Conservation (phyloP, 2,113 vertebrate genomes). For the Daboia siamensis region DNA sequence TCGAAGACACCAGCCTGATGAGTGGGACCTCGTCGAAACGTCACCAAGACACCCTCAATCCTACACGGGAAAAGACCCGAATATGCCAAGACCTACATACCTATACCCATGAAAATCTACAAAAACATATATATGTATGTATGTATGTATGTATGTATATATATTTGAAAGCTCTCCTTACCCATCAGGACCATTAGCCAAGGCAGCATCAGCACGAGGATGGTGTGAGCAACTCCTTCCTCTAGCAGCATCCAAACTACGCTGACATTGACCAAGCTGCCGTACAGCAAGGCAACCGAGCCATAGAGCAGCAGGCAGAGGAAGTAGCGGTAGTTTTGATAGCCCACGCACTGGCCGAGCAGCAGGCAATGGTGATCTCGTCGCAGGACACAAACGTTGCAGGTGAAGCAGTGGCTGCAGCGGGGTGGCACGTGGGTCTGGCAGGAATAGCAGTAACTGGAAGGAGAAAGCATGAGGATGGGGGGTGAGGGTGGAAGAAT, state of each 20-base stretch:
- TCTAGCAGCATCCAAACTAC: background rate
- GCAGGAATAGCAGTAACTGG: slow-evolving; percentile 25
- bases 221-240: background rate
- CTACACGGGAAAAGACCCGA: too few relatives aligned
- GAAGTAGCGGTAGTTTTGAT: slow-evolving; percentile 33
- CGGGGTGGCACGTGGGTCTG: slow-evolving; percentile 14
- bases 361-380: slow-evolving; percentile 20
- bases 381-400: slow-evolving; percentile 11
- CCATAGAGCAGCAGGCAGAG: slow-evolving; percentile 12
- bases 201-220: background rate
- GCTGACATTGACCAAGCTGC: background rate
- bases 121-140: too few relatives aligned
- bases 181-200: slow-evolving; percentile 24
- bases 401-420: slow-evolving; percentile 18
- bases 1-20: too few relatives aligned
- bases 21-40: too few relatives aligned
- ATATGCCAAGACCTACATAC: too few relatives aligned
- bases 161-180: background rate
- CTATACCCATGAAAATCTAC: too few relatives aligned
- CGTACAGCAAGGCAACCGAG: background rate
- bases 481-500: background rate
- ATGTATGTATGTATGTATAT: too few relatives aligned
- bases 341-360: slow-evolving; percentile 22
- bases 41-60: too few relatives aligned
- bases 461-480: background rate